Evolutionary conservation across 2,888 invertebrate species (phyloP).

Genomic region (Philonicus albiceps): DNA sequence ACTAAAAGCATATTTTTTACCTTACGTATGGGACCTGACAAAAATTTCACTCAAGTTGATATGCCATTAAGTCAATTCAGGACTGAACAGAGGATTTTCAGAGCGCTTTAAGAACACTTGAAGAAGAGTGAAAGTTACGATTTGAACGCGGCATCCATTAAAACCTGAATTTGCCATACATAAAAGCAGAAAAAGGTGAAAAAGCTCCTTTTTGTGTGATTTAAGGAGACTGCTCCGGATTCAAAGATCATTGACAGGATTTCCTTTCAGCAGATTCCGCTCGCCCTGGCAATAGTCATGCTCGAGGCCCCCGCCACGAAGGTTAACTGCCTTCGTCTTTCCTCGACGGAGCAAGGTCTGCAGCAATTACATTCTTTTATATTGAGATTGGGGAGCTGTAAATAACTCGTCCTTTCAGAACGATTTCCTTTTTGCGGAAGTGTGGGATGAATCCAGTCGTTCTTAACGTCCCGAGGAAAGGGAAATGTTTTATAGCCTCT

Average conservation of each 20-base stretch:
- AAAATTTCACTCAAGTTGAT: neutral
- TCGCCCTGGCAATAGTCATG: neutral
- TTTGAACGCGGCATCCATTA: neutral
- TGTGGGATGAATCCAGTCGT: slow-evolving; percentile 15
- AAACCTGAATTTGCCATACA: neutral
- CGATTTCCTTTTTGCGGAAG: slow-evolving; percentile 24
- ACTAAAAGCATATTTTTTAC: neutral
- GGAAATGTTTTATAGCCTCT: slow-evolving; percentile 26
- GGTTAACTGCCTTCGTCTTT: slow-evolving; percentile 21
- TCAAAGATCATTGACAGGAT: slow-evolving; percentile 13
- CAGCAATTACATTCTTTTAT: slow-evolving; percentile 24
- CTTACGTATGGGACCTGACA: neutral
- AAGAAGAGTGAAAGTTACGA: neutral
- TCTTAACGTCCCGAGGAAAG: slow-evolving; percentile 2
- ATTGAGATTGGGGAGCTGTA: slow-evolving; percentile 25
- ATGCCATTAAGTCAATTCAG: neutral
- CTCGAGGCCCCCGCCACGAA: neutral
- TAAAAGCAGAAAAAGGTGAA: neutral
- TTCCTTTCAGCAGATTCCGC: slow-evolving; percentile 6
- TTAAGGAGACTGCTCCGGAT: neutral
- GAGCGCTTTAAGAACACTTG: neutral
- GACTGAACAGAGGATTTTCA: neutral
- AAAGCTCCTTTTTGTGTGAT: neutral
- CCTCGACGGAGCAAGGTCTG: slow-evolving; percentile 8
- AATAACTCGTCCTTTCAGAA: slow-evolving; percentile 29